Conservation (phyloP, 1,140 invertebrate genomes). For the Bombus turneri region DNA sequence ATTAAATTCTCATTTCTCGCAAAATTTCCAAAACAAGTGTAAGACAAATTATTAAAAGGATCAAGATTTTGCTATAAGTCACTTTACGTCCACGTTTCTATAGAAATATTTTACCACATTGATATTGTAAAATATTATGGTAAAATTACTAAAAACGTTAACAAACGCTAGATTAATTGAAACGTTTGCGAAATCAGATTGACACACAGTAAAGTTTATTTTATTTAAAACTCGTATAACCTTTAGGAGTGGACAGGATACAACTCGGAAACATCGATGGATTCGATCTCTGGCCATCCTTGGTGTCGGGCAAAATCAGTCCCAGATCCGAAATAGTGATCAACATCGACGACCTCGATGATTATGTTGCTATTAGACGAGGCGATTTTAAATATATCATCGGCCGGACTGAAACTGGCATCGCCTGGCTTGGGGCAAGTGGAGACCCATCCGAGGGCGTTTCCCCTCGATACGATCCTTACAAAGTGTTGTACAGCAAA, state of each 20-base stretch:
- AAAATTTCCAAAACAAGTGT: too few species aligned
- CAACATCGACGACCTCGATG: slow-evolving; percentile 87
- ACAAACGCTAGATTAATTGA: too few species aligned
- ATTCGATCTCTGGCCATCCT: slow-evolving; percentile 86
- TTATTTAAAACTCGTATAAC: not conserved
- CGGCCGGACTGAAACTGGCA: slow-evolving; percentile 83
- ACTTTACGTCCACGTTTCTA: too few species aligned
- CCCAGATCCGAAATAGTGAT: slow-evolving; percentile 87
- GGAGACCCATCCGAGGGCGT: slow-evolving; percentile 74
- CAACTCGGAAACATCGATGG: slow-evolving; percentile 85
- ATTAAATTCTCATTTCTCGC: too few species aligned
- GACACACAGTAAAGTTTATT: not conserved
- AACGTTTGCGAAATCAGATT: not conserved
- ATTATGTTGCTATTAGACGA: slow-evolving; percentile 85
- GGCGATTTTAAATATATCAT: slow-evolving; percentile 90
- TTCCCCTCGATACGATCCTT: slow-evolving; percentile 77
- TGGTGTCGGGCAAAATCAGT: slow-evolving; percentile 82
- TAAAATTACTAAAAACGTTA: too few species aligned
- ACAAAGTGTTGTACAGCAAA: slow-evolving; percentile 82
- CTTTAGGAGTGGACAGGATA: slow-evolving; percentile 48
- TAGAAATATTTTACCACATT: too few species aligned
- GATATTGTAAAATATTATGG: too few species aligned
- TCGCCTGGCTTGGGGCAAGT: slow-evolving; percentile 85
- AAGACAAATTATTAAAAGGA: too few species aligned
- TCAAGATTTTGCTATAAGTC: too few species aligned